Base-by-base conservation (phyloP, 2,888 invertebrate species). In the Epinotia bilunana region DNA sequence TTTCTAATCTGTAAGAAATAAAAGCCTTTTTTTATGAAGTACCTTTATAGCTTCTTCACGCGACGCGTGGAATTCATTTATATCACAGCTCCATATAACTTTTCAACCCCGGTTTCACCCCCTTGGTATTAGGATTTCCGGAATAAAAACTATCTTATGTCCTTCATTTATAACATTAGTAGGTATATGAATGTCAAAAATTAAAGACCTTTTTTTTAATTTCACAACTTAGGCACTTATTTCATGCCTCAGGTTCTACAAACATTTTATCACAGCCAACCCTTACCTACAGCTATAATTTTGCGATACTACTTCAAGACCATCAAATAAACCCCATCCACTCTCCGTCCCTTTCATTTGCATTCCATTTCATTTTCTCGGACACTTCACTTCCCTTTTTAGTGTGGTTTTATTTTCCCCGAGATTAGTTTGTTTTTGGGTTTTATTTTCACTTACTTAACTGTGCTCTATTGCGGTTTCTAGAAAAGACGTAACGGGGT, bases 301-400 rank as follows among this genome's bases (percentile, higher is more conserved):
- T 61, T 62, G 62, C 46, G 60, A n/a, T 28, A 16, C 33, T 61
- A 11, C 60, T 20, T 23, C 28, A 28, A 18, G 18, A 16, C 74
- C 70, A 70, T 70, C 70, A 74, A 60, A 69, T 63, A 55, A 49
- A 67, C 74, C 64, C 71, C 28, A 65, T 55, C 74, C 61, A 74
- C 63, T 64, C 63, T 64, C 58, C 64, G 39, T 62, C 67, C 74
- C 71, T 75, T 49, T 57, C 76, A 77, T 77, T 77, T 77, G 77
- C 77, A 77, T 77, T 76, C 77, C 77, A 77, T 77, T 76, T 77
- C 77, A 77, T 77, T 76, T 76, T 33, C 72, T 64, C 73, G 67
- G 67, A 73, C 77, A 70, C 58, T 74, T 72, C 71, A 63, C 70
- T 76, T 53, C 71, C 55, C 49, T 62, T 68, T 76, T 77, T 77